Evolutionary conservation across 2,888 invertebrate species (phyloP), one percentile per base, ranked within the genome.

Genomic region (Acrobasis consociella): DNA sequence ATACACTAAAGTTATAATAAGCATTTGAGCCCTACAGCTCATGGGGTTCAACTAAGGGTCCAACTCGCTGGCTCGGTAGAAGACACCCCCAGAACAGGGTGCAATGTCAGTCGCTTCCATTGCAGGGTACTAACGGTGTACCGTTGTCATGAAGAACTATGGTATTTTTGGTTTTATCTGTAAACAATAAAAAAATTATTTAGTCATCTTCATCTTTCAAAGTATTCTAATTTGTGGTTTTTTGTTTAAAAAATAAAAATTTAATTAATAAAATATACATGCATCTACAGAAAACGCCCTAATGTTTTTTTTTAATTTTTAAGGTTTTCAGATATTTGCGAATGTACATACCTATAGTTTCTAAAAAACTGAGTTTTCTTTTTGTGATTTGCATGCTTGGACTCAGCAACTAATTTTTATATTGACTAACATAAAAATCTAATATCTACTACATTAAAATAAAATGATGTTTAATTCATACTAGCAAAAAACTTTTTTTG

Each of bases 61-160:
- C 11, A 42, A 11, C 10, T 46, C 46, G 46, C 46, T 46, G 13
- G 46, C 46, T 5, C 46, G n/a, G n/a, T 11, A 46, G 46, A 46
- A 46, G 46, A 46, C 46, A 46, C 5, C n/a, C 46, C 46, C 46
- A 46, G 46, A 10, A 46, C 46, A 3, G 10, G 5, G n/a, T 37
- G 53, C 31, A 11, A 16, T 55, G 15, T 15, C 55, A 55, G 55
- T 39, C 39, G n/a, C 46, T 46, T 46, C 46, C 46, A 16, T 15
- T 38, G 55, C 16, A 39, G 39, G 15, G 16, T 11, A 55, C 55
- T 16, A 52, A 52, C 1, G 52, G 52, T 37, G n/a, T 52, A 8
- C 10, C 39, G 16, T 39, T 55, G 39, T 55, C 55, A 16, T 55
- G 55, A 16, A 55, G 55, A 16, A 39, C 46, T 13, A 46, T 46